Conservation (phyloP, 2,888 invertebrate species). For the Dysmachus trigonus region DNA sequence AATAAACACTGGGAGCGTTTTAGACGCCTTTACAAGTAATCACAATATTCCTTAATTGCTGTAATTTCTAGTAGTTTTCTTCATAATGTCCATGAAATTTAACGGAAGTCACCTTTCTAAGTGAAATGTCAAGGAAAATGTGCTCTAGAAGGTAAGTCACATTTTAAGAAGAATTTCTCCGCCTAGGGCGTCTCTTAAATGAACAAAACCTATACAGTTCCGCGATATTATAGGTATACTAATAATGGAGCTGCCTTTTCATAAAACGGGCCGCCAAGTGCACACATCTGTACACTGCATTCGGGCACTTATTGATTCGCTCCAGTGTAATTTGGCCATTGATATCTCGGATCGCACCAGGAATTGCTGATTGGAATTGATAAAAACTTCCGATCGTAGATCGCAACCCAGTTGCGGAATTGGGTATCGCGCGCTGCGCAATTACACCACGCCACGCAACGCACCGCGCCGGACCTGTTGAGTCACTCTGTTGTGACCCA, state of each 20-base stretch:
- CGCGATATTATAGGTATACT: background rate
- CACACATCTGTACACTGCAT: background rate
- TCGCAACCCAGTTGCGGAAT: background rate
- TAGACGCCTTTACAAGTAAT: background rate
- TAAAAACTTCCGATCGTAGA: slow-evolving; percentile 13
- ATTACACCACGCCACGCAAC: background rate
- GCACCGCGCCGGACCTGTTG: background rate
- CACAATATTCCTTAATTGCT: background rate
- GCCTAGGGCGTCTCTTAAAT: background rate
- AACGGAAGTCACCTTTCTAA: background rate
- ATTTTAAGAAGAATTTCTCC: background rate
- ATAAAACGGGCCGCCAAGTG: background rate
- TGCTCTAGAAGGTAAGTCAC: background rate
- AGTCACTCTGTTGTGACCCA: slow-evolving; percentile 1
- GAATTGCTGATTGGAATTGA: slow-evolving; percentile 21
- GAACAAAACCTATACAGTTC: background rate
- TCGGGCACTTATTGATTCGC: slow-evolving; percentile 11
- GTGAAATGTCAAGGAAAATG: background rate
- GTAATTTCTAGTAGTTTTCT: background rate
- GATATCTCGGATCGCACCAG: slow-evolving; percentile 1
- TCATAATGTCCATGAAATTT: background rate
- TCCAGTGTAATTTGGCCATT: slow-evolving; percentile 6
- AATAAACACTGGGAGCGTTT: background rate
- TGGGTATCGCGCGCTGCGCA: background rate
- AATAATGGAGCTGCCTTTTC: background rate